phyloP scores from a whole-genome alignment of 2,888 invertebrate species.

The Diaperis boleti region DNA sequence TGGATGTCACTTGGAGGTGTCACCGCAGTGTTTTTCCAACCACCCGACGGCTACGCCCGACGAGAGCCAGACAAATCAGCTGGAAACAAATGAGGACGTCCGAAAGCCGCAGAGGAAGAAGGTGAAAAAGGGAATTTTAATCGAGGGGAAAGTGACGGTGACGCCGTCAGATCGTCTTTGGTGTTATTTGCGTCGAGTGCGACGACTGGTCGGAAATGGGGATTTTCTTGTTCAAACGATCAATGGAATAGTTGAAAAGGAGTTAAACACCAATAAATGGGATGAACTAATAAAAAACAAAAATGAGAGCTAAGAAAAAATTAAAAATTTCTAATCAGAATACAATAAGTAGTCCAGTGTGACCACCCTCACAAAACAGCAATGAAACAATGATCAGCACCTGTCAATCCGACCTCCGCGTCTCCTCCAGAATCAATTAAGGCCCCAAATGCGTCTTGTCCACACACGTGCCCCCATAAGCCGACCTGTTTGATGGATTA shows the following conservation, averaged over 20 bases:
- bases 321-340: no score
- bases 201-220: no score
- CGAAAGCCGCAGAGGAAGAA: neutral
- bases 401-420: neutral
- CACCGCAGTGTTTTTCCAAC: slow-evolving; percentile 66
- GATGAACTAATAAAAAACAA: no score
- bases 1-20: slow-evolving; percentile 68
- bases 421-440: slow-evolving; percentile 42
- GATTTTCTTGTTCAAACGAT: no score
- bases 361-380: no score
- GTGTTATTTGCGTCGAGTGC: no score
- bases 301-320: no score
- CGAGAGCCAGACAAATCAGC: slow-evolving; percentile 65
- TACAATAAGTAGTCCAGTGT: no score
- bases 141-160: no score
- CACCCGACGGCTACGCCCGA: slow-evolving; percentile 60
- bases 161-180: no score
- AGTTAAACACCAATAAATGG: no score
- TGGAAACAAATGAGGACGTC: slow-evolving; percentile 63
- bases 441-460: slow-evolving; percentile 52
- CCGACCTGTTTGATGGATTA: slow-evolving; percentile 66
- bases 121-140: slow-evolving; percentile 3
- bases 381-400: slow-evolving; percentile 7
- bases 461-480: slow-evolving; percentile 52
- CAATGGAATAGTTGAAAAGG: no score